These are phyloP conservation scores for Anarhynchus alexandrinus DNA, from an alignment of 2,113 vertebrate species.

Conservation along the genomic window DNA sequence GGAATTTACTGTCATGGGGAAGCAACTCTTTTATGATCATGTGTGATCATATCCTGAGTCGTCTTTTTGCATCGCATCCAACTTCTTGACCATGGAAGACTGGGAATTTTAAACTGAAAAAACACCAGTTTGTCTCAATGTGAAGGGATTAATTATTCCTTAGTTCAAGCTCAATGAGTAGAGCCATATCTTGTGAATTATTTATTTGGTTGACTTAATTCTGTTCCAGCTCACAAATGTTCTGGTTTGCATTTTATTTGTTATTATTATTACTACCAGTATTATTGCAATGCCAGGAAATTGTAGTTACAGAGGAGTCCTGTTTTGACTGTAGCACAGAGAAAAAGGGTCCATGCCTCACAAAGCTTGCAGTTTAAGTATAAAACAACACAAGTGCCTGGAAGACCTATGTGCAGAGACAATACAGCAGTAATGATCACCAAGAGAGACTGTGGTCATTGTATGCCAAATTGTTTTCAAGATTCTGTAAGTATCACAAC, in stretches of 20 bases:
- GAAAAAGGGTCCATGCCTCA: background rate
- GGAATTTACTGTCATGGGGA: background rate
- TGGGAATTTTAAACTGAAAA: background rate
- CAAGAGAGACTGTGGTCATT: background rate
- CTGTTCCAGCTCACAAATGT: background rate
- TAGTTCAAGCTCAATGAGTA: background rate
- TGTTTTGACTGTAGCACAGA: background rate
- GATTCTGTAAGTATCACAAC: background rate
- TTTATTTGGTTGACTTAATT: background rate
- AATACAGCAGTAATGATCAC: background rate
- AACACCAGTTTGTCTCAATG: background rate
- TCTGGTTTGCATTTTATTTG: background rate
- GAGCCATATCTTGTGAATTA: background rate
- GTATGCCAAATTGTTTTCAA: background rate
- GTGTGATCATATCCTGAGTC: accelerated
- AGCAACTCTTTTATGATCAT: background rate
- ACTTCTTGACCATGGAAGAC: background rate
- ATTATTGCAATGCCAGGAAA: background rate
- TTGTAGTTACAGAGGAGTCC: background rate
- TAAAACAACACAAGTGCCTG: background rate
- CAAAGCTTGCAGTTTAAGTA: background rate
- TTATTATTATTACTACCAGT: background rate
- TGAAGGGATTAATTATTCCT: background rate
- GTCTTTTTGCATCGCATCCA: background rate
- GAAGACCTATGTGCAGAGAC: background rate